Conservation (phyloP, 2,113 vertebrate genomes). For the Notothenia rossii region DNA sequence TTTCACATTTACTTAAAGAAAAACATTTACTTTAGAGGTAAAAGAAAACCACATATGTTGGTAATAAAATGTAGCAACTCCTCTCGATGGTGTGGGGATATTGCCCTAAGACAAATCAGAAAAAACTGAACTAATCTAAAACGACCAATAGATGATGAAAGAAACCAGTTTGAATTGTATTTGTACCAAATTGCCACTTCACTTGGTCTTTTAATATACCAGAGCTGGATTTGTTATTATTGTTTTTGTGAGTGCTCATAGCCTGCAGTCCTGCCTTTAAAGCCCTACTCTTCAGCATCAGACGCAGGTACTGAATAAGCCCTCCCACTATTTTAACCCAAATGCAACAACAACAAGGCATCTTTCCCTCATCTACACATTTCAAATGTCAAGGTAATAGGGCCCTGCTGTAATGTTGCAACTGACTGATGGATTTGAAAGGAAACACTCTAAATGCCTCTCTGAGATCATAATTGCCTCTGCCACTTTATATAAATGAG, state of each 20-base stretch:
- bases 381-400: constrained; percentile 28
- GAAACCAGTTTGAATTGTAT: background rate
- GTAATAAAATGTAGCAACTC: background rate
- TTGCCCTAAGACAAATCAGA: background rate
- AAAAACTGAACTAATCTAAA: background rate
- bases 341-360: constrained; percentile 12
- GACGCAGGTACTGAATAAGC: background rate
- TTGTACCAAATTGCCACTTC: background rate
- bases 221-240: background rate
- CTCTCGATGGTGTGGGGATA: background rate
- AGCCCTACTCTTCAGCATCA: constrained; percentile 15
- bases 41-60: constrained; percentile 5
- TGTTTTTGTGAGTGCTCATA: background rate
- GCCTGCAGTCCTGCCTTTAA: constrained; percentile 1
- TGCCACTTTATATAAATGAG: constrained; percentile 8
- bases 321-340: constrained; percentile 1
- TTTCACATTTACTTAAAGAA: background rate
- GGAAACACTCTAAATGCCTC: constrained; percentile 25
- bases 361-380: constrained; percentile 23
- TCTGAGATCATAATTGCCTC: constrained; percentile 22
- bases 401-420: constrained; percentile 12
- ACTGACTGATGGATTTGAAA: constrained; percentile 5
- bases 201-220: background rate
- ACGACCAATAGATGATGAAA: background rate
- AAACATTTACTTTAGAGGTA: constrained; percentile 6